Evolutionary conservation across 2,113 vertebrate species (phyloP).

Genomic region (Syngnathoides biaculeatus): DNA sequence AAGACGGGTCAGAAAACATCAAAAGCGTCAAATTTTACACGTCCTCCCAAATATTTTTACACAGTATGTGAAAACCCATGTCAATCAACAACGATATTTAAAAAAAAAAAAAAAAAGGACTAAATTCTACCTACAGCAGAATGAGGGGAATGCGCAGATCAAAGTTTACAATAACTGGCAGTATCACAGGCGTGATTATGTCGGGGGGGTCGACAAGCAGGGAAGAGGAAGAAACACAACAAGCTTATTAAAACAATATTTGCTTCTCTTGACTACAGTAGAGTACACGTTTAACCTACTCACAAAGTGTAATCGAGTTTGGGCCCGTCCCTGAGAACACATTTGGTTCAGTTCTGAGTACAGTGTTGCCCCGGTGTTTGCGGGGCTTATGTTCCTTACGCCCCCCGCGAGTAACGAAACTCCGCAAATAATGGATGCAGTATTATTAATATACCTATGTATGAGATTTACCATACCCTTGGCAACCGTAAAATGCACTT

Average conservation of each 20-base stretch:
- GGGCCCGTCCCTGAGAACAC: slow-evolving; percentile 75
- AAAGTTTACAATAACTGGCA: slow-evolving; percentile 33
- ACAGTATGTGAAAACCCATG: slow-evolving; percentile 22
- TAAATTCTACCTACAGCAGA: slow-evolving; percentile 28
- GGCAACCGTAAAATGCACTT: too few relatives aligned
- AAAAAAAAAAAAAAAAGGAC: not conserved
- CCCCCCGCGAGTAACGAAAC: too few relatives aligned
- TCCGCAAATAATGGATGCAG: too few relatives aligned
- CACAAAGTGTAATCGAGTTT: slow-evolving; percentile 37
- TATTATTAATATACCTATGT: too few relatives aligned
- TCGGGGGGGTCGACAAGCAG: not conserved
- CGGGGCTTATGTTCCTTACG: too few relatives aligned
- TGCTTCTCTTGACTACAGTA: slow-evolving; percentile 60
- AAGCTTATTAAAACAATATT: slow-evolving; percentile 44
- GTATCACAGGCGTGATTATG: slow-evolving; percentile 27
- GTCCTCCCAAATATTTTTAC: slow-evolving; percentile 14
- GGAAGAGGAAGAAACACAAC: slow-evolving; percentile 26
- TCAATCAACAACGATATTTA: slow-evolving; percentile 33
- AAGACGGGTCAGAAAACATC: not conserved
- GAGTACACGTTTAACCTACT: slow-evolving; percentile 53
- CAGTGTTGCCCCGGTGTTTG: too few relatives aligned
- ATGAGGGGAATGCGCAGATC: slow-evolving; percentile 23
- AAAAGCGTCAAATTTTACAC: slow-evolving; percentile 38
- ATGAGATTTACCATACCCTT: too few relatives aligned
- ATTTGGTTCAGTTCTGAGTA: slow-evolving; percentile 70